phyloP scores from a whole-genome alignment of 2,888 invertebrate species.

The Drosophila glabriapex region DNA sequence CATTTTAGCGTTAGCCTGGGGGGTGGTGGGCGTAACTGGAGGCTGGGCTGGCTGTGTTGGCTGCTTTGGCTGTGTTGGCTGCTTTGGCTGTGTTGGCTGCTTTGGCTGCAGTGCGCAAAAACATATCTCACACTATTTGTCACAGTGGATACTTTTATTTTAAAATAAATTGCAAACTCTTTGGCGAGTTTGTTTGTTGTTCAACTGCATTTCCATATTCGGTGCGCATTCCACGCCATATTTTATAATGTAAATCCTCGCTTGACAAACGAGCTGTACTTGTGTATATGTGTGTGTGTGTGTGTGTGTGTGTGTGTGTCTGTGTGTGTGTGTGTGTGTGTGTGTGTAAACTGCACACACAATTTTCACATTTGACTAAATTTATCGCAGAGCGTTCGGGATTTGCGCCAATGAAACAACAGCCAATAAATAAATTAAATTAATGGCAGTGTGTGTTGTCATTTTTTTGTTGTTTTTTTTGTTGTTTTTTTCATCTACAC shows the following conservation, averaged over 20 bases:
- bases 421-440: constrained; percentile 86
- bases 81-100: constrained; percentile 22
- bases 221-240: constrained; percentile 64
- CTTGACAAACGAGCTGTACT: constrained; percentile 54
- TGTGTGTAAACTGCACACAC: constrained; percentile 81
- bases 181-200: constrained; percentile 60
- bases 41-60: constrained; percentile 23
- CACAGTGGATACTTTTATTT: constrained; percentile 80
- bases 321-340: constrained; percentile 2
- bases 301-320: constrained; percentile 20
- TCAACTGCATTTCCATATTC: constrained; percentile 52
- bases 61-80: neutral
- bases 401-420: constrained; percentile 84
- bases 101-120: constrained; percentile 66
- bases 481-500: constrained; percentile 21
- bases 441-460: constrained; percentile 74
- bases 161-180: constrained; percentile 78
- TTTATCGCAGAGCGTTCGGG: constrained; percentile 79
- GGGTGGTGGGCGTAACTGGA: constrained; percentile 26
- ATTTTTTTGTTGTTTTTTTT: neutral
- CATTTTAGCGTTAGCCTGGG: constrained; percentile 32
- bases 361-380: constrained; percentile 84
- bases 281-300: constrained; percentile 25
- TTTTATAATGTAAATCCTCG: constrained; percentile 84
- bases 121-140: constrained; percentile 83